A percentile compares a stretch with the other conserved stretches of the same genome.
phyloP scores from a whole-genome alignment of 2,797 vertebrate species.

The Balearica regulorum region DNA sequence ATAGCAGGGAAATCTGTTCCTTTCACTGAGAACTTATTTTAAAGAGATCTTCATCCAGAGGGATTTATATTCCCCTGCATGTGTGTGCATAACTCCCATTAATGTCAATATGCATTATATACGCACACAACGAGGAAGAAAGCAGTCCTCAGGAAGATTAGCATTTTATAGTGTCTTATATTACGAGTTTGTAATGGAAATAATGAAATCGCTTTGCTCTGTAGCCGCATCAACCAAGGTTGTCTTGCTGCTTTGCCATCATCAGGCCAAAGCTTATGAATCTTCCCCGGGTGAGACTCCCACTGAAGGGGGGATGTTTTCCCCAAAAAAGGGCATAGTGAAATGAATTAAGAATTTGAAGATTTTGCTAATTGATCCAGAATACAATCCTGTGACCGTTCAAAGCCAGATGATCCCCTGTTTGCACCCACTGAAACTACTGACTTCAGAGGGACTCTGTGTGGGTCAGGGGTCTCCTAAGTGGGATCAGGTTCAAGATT shows the following conservation, averaged over 20 bases:
- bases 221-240: background rate
- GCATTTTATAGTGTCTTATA: constrained; percentile 26
- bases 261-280: background rate
- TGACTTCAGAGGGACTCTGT: background rate
- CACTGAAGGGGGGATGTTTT: background rate
- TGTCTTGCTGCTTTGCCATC: background rate
- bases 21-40: constrained; percentile 24
- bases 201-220: background rate
- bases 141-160: constrained; percentile 32
- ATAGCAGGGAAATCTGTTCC: constrained; percentile 32
- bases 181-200: background rate
- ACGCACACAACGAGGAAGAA: background rate
- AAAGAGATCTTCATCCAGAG: constrained; percentile 37
- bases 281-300: background rate
- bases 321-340: background rate
- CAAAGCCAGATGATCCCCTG: background rate
- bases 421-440: background rate
- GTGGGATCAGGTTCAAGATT: background rate
- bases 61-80: background rate
- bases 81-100: constrained; percentile 14
- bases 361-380: background rate
- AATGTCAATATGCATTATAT: constrained; percentile 37
- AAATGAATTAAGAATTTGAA: background rate
- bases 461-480: background rate
- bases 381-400: background rate